Evolutionary conservation across 2,113 vertebrate genomes (phyloP), one percentile per base, ranked within the genome.

Genomic region (Tragelaphus imberbis): DNA sequence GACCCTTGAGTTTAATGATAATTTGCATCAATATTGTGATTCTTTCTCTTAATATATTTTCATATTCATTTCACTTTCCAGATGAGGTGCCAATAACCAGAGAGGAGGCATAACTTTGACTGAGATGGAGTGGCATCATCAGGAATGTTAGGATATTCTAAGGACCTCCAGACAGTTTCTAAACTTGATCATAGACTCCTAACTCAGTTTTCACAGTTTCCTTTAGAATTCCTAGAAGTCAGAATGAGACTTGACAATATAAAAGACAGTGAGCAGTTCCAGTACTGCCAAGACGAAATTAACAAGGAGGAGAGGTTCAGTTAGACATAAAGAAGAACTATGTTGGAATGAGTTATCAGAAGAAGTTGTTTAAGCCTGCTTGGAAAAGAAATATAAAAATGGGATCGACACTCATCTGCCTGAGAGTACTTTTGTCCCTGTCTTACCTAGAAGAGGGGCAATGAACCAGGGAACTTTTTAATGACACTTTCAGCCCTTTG

Each of bases 381-480:
- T 95, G 30, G 80, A 90, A 98, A 36, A 91, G 27, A 97, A 96
- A 91, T 90, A 59, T n/a, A 95, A 96, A 95, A 95, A 84, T 91
- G 90, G 89, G 79, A 95, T 96, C 82, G 95, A 30, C 25, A 84
- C 3, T 92, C 40, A 88, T 94, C 63, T 96, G 33, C 65, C 63
- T 85, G 14, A 47, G 44, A 84, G n/a, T 88, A 58, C 53, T 95
- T 98, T 89, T 91, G 81, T 97, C 97, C 51, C 40, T 95, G 90
- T 96, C 88, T 96, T 94, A 88, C 80, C 63, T 93, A 55, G 68
- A 96, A 94, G 80, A 92, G 85, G 87, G 53, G 25, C 7, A 61
- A 82, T 59, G 63, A 97, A 93, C 63, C 84, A 59, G 63, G 61
- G 88, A 95, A 92, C 58, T 95, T 94, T 91, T 94, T 80, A 87